These are phyloP conservation scores for Lampris incognitus DNA, from an alignment of 2,113 vertebrate genomes.

Conservation along the genomic window DNA sequence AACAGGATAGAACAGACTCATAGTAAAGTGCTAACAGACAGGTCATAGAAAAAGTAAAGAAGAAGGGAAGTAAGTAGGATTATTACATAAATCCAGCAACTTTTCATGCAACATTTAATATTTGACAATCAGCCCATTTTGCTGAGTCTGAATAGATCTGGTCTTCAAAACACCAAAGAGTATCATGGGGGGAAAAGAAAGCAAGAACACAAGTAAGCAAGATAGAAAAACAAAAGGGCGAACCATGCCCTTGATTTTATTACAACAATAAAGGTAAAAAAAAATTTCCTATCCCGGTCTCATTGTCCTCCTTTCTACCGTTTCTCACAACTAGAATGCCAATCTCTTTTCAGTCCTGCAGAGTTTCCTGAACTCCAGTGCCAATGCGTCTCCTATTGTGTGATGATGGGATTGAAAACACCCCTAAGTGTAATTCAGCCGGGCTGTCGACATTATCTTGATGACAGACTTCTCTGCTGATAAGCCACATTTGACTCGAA, in stretches of 20 bases:
- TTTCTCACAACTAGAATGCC: conserved; percentile 18
- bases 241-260: too few relatives aligned
- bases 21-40: background rate
- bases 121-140: too few relatives aligned
- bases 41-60: background rate
- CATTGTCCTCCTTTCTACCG: conserved; percentile 17
- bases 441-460: conserved; percentile 40
- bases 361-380: conserved; percentile 29
- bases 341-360: conserved; percentile 3
- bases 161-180: too few relatives aligned
- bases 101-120: too few relatives aligned
- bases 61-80: background rate
- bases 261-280: too few relatives aligned
- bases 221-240: background rate
- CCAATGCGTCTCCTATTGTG: conserved; percentile 1
- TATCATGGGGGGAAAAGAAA: too few relatives aligned
- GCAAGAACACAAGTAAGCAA: background rate
- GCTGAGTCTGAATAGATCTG: too few relatives aligned
- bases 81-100: too few relatives aligned
- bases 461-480: conserved; percentile 37
- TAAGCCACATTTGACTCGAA: conserved; percentile 5
- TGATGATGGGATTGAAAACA: conserved; percentile 40
- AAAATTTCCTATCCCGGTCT: background rate
- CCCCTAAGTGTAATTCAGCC: conserved; percentile 34
- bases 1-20: conserved; percentile 23